A percentile compares a stretch with the other conserved stretches of the same genome.
Conservation (phyloP, 2,797 vertebrate genomes). For the Enteromius thamalakanensis region DNA sequence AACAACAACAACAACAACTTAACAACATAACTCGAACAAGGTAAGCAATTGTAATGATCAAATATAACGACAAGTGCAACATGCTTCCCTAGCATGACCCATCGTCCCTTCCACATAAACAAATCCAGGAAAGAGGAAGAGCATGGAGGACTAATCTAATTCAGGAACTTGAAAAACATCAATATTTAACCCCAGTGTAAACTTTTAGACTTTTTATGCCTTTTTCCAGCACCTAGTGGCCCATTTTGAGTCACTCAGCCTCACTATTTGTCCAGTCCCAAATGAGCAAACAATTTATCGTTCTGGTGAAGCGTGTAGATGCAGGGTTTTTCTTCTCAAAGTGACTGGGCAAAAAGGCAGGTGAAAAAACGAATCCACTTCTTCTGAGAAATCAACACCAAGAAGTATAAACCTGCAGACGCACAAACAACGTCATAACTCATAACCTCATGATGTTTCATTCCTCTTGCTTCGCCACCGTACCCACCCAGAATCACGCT, state of each 20-base stretch:
- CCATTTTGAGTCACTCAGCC: conserved; percentile 69
- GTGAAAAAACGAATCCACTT: neutral
- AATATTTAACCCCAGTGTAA: conserved; percentile 69
- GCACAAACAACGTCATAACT: conserved; percentile 45
- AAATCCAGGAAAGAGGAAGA: conserved; percentile 38
- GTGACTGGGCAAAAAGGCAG: neutral
- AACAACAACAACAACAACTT: conserved; percentile 43
- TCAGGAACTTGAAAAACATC: conserved; percentile 61
- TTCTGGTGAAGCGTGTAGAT: conserved; percentile 53
- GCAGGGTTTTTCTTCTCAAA: neutral
- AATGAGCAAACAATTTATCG: conserved; percentile 71
- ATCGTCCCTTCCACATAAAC: conserved; percentile 36
- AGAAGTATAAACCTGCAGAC: conserved; percentile 6
- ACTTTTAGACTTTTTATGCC: conserved; percentile 63
- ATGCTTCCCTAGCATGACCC: conserved; percentile 53
- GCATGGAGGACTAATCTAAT: conserved; percentile 54
- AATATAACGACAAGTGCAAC: conserved; percentile 44
- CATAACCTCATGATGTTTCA: conserved; percentile 44
- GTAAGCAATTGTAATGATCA: conserved; percentile 39
- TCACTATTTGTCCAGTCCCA: conserved; percentile 71
- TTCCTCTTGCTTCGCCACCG: conserved; percentile 13
- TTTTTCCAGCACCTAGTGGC: conserved; percentile 60
- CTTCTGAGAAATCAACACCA: conserved; percentile 19
- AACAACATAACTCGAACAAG: conserved; percentile 41
- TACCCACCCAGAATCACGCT: conserved; percentile 34